Conservation (phyloP, 2,797 vertebrate species). For the Clarias platycephalus region DNA sequence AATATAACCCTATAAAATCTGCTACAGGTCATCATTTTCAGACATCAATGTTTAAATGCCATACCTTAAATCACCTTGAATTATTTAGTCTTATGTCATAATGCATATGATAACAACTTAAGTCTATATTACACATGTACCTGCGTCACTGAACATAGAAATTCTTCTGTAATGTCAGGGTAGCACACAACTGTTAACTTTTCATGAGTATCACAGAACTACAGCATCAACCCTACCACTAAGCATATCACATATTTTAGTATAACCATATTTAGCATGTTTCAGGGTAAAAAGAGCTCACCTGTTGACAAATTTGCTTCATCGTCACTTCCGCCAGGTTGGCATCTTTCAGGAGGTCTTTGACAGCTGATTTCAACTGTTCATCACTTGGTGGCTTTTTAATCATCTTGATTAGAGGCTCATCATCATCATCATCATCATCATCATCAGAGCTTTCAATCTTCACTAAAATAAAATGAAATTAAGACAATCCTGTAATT, state of each 20-base stretch:
- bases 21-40: neutral
- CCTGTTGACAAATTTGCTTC: conserved; percentile 95
- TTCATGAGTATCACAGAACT: neutral
- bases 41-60: neutral
- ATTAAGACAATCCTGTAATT: neutral
- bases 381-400: conserved; percentile 87
- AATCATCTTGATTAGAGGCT: conserved; percentile 90
- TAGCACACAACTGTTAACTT: neutral
- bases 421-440: conserved; percentile 71
- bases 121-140: too few species aligned
- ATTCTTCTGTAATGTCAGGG: neutral
- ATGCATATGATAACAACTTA: too few species aligned
- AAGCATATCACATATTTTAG: neutral
- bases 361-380: conserved; percentile 85
- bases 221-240: neutral
- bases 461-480: conserved; percentile 24
- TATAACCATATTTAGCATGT: neutral
- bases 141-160: neutral
- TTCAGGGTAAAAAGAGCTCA: conserved; percentile 54
- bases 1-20: neutral
- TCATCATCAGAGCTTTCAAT: conserved; percentile 89
- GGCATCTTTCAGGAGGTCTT: conserved; percentile 83
- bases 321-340: conserved; percentile 94
- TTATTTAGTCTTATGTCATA: too few species aligned
- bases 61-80: too few species aligned